Evolutionary conservation across 2,888 invertebrate genomes (phyloP), one percentile per base, ranked within the genome.

Genomic region (Lasius platythorax): DNA sequence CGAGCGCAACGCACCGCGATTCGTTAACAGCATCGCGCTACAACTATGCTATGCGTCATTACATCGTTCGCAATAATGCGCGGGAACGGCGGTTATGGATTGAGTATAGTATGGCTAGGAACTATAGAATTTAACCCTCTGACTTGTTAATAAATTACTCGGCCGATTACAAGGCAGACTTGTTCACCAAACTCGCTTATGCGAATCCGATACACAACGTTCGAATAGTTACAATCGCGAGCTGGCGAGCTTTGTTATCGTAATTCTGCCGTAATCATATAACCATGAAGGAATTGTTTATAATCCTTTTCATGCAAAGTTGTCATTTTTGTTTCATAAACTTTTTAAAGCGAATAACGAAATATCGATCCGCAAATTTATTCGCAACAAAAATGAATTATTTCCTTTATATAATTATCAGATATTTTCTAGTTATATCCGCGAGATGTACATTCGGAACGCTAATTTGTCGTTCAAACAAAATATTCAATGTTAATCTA

Each of bases 121-220:
- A 67, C 67, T 67, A 30, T 67, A 61, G 79, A 81, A 81, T 61
- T 70, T 81, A 72, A 81, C 79, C 61, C 61, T 30, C 61, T 18
- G 12, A 63, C 79, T 81, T 81, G 79, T 81, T 81, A 81, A 81
- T 81, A 81, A 81, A 81, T 81, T 83, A 83, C 79, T 40, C 79
- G n/a, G n/a, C 78, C 66, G 83, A 79, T 83, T 83, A 83, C 79
- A 43, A 53, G 70, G 30, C n/a, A 37, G 68, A 83, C 79, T 70
- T 79, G 81, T 70, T 83, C 83, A 79, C 28, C 40, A 28, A 53
- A 23, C 61, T 63, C 70, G 50, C 61, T 64, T 72, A 72, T 50
- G 72, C 72, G 79, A 72, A 81, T 72, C 72, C 72, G 28, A 61
- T 72, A 79, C 28, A 9, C n/a, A 46, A 78, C 61, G 40, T 78